These are phyloP conservation scores for Xiphydria camelus DNA, from an alignment of 2,888 invertebrate genomes.

Conservation along the genomic window DNA sequence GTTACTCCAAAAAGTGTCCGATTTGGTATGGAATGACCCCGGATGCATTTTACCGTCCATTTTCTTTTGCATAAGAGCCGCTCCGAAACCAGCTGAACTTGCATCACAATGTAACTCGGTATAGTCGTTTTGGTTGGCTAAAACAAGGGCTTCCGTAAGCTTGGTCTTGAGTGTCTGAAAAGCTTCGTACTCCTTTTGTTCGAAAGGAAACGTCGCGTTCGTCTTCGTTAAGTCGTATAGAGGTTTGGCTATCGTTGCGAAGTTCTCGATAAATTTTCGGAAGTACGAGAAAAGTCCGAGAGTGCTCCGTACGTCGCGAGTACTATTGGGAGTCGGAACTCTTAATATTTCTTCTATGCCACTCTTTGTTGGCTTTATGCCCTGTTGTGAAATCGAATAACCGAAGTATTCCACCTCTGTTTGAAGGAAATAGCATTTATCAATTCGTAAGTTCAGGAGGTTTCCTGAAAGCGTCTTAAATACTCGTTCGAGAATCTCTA, in stretches of 20 bases:
- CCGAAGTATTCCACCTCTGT: conserved; percentile 25
- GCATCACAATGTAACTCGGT: conserved; percentile 50
- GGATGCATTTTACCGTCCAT: conserved; percentile 35
- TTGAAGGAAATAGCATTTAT: conserved; percentile 26
- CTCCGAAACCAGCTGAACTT: conserved; percentile 39
- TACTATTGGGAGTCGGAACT: conserved; percentile 28
- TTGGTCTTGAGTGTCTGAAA: conserved; percentile 25
- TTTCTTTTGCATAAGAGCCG: conserved; percentile 42
- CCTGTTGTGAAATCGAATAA: conserved; percentile 17
- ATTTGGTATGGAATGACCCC: too few species aligned
- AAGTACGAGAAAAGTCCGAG: conserved; percentile 34
- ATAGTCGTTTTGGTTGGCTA: conserved; percentile 32
- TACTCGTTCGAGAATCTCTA: conserved; percentile 12
- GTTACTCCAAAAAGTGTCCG: too few species aligned
- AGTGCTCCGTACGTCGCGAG: conserved; percentile 28
- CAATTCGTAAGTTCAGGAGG: conserved; percentile 14
- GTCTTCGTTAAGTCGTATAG: conserved; percentile 28
- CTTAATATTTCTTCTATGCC: conserved; percentile 20
- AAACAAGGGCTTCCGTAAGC: conserved; percentile 30
- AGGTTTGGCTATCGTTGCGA: neutral
- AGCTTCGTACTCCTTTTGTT: conserved; percentile 21
- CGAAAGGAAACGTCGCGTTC: conserved; percentile 28
- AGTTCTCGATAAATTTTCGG: conserved; percentile 8
- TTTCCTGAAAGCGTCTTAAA: conserved; percentile 1
- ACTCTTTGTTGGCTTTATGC: conserved; percentile 21